Percentiles rank a stretch among this genome's conserved stretches.
phyloP scores from a whole-genome alignment of 2,797 vertebrate genomes.

The Etheostoma perlongum region DNA sequence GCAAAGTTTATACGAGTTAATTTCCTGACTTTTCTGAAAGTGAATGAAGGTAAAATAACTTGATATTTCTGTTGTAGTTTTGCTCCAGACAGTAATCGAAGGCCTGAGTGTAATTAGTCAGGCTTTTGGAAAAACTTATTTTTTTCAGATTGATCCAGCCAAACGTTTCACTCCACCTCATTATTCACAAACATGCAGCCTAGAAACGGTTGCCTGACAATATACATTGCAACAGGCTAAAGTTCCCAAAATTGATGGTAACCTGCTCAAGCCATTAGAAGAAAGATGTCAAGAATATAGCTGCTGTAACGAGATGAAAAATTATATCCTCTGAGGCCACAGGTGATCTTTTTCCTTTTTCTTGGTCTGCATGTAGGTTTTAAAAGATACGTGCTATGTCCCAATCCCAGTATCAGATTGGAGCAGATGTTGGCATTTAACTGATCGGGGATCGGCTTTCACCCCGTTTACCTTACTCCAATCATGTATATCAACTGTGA shows the following conservation, averaged over 20 bases:
- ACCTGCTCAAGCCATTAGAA: conserved; percentile 60
- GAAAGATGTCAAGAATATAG: conserved; percentile 60
- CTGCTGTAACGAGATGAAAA: conserved; percentile 40
- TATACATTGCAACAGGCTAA: conserved; percentile 54
- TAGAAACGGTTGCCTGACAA: conserved; percentile 62
- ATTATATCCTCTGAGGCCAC: conserved; percentile 8
- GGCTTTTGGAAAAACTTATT: conserved; percentile 67
- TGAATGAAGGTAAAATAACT: conserved; percentile 59
- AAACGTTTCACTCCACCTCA: conserved; percentile 68
- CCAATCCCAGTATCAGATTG: too few relatives aligned
- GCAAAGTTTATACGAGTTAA: conserved; percentile 69
- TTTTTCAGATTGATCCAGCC: conserved; percentile 69
- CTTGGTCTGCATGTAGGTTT: conserved; percentile 5
- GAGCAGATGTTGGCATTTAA: too few relatives aligned
- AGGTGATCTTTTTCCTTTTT: conserved; percentile 5
- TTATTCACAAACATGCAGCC: conserved; percentile 70
- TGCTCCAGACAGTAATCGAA: conserved; percentile 76
- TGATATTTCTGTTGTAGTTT: conserved; percentile 62
- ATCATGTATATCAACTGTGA: too few relatives aligned
- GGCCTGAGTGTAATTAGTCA: conserved; percentile 70
- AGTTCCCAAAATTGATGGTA: conserved; percentile 72
- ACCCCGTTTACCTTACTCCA: too few relatives aligned
- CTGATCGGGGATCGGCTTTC: too few relatives aligned
- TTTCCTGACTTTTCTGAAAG: conserved; percentile 68
- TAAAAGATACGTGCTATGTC: not conserved